Evolutionary conservation across 2,888 invertebrate species (phyloP), one percentile per base, ranked within the genome.

Genomic region (Meliscaeva auricollis): DNA sequence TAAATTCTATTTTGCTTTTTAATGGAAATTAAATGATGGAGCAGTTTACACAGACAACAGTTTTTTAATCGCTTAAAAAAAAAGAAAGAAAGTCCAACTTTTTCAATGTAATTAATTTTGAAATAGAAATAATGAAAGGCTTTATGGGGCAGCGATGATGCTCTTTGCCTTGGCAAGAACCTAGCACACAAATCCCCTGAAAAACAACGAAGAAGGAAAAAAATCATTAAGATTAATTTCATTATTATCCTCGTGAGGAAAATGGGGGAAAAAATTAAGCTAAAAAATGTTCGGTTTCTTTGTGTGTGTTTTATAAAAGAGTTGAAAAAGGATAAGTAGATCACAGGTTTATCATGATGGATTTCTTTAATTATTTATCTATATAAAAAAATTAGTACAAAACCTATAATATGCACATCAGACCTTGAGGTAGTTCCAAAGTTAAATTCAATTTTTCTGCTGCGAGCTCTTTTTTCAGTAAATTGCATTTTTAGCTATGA

Each of bases 11-110:
- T 30, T 68, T 22, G 13, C 41, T 46, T 81, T 73, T 54, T 78
- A 78, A 83, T 83, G 73, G 74, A 83, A 78, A 78, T 83, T 78
- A 74, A 83, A 83, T 83, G 83, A 83, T 83, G 83, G 48, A 78
- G 54, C 78, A 74, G 66, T 78, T 73, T 69, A 78, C 54, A 17
- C 50, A 74, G 68, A 74, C 60, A 60, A 44, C 44, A 56, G 52
- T 52, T 48, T 74, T 73, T 56, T 74, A 48, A 69, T 78, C 73
- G 62, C 50, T 78, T 78, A 78, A 62, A 72, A 77, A 56, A 35
- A 56, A 11, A 38, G 35, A 38, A 20, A 78, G 38, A 46, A 44
- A 60, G 54, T 20, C 17, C 66, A 68, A 77, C 46, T 69, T 74
- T 72, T 56, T 54, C 78, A 44, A 78, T 83, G 56, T 78, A 83